Percentiles rank a stretch among this genome's conserved stretches.
phyloP scores from a whole-genome alignment of 2,113 vertebrate genomes.

The Spea bombifrons region DNA sequence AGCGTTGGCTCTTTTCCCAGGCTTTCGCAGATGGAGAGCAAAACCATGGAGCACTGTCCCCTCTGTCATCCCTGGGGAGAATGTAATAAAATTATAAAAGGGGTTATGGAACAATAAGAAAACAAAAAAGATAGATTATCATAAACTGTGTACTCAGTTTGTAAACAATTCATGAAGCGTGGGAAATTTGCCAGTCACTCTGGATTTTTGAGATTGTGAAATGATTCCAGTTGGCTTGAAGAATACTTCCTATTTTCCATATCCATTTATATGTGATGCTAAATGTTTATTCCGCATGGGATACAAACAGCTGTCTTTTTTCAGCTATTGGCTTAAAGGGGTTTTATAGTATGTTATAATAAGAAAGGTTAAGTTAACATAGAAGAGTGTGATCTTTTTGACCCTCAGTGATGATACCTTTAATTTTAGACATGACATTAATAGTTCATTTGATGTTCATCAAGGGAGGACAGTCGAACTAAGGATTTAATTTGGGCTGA shows the following conservation, averaged over 20 bases:
- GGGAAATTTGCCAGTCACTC: constrained; percentile 52
- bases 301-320: background rate
- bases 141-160: constrained; percentile 54
- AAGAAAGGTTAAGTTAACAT: too few relatives aligned
- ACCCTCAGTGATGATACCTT: too few relatives aligned
- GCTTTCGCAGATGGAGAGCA: constrained; percentile 63
- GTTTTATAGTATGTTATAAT: too few relatives aligned
- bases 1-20: constrained; percentile 59
- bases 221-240: background rate
- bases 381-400: too few relatives aligned
- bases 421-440: too few relatives aligned
- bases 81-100: constrained; percentile 57
- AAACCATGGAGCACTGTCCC: constrained; percentile 51
- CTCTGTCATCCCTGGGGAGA: constrained; percentile 56
- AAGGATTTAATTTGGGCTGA: too few relatives aligned
- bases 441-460: too few relatives aligned
- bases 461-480: too few relatives aligned
- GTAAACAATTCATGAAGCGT: constrained; percentile 59
- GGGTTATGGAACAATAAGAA: constrained; percentile 58
- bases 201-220: constrained; percentile 13
- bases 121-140: constrained; percentile 62
- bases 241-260: background rate
- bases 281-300: background rate
- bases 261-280: background rate
- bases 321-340: background rate